Percentiles rank a stretch among this genome's conserved stretches.
Conservation (phyloP, 2,797 vertebrate species). For the Pseudotriccus pelzelni region DNA sequence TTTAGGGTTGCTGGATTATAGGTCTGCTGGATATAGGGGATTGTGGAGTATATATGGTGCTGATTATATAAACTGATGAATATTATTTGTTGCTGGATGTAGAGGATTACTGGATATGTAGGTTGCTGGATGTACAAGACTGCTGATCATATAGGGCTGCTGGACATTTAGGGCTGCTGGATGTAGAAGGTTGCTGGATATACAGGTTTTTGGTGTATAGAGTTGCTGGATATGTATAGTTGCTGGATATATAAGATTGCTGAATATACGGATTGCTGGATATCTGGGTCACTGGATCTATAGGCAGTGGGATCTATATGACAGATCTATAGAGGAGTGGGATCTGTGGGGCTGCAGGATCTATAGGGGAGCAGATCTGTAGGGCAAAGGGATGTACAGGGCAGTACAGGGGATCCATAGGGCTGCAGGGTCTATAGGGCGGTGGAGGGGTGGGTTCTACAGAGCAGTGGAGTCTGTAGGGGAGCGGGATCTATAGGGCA, state of each 20-base stretch:
- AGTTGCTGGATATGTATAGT: background rate
- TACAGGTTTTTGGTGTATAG: background rate
- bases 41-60: background rate
- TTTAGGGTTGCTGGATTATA: background rate
- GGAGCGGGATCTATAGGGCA: background rate
- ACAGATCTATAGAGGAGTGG: background rate
- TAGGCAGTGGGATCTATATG: background rate
- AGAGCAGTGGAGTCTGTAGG: too few relatives aligned
- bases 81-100: background rate
- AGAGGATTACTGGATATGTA: background rate
- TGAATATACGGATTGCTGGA: background rate
- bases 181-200: too few relatives aligned
- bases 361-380: background rate
- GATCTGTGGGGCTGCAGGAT: background rate
- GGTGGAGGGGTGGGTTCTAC: too few relatives aligned
- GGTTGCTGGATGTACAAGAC: background rate
- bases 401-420: background rate
- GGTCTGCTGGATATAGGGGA: background rate
- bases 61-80: background rate
- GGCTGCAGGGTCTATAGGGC: background rate
- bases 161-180: background rate
- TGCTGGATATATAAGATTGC: background rate
- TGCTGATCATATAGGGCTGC: background rate
- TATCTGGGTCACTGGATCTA: background rate
- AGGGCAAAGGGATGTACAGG: background rate